Evolutionary conservation across 2,888 invertebrate species (phyloP), one percentile per base, ranked within the genome.

Genomic region (Drosophila maculinotata): DNA sequence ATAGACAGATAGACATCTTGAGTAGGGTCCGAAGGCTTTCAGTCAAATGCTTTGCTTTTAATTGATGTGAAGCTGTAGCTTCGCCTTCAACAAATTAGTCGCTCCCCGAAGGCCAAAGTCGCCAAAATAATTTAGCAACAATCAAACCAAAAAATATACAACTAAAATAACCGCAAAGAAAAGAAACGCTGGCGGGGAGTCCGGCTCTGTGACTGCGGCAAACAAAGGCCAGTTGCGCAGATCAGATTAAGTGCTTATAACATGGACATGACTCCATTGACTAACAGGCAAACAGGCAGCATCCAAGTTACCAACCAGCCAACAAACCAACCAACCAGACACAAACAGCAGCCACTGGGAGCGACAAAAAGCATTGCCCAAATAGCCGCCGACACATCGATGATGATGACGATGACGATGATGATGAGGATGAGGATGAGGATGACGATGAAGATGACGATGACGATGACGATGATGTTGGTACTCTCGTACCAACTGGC

Each of bases 11-110:
- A 74, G 69, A 66, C 59, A 89, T 89, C 90, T 89, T 89, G 89
- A 89, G 79, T 75, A 81, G 90, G 89, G 89, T 89, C 69, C 84
- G 90, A 89, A 82, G 80, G 85, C 83, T 79, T 89, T 88, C 82
- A 78, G 72, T 89, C 88, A 88, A 81, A 76, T 70, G 62, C 45
- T 44, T 28, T 56, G 45, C 62, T 67, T 84, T 84, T 81, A 81
- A 81, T 81, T 87, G 87, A 81, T 84, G 67, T 60, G 38, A 58
- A 65, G 39, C 35, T 42, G 28, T 42, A 15, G 49, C 63, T 58
- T 71, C 28, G 30, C 69, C 64, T 64, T 53, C 52, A 73, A 75
- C 69, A 79, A 80, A 78, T 79, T 81, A 87, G 87, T 84, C 45
- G 71, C 49, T 57, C 6, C 26, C 30, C 33, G 42, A 68, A 63